Evolutionary conservation across 2,797 vertebrate species (phyloP), one percentile per base, ranked within the genome.

Genomic region (Halcyon chelicuti): DNA sequence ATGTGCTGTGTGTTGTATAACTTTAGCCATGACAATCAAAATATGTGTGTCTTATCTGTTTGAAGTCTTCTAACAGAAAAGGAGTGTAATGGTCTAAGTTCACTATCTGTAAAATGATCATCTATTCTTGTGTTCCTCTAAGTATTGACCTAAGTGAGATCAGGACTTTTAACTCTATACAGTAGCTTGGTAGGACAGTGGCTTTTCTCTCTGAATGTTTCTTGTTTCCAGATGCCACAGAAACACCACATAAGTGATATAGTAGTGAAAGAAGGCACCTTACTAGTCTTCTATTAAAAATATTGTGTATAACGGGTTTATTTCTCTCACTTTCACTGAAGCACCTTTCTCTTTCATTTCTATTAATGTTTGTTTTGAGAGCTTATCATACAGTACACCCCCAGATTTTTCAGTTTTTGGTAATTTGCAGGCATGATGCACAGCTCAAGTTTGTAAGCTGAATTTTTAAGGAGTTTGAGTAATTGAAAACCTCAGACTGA

Each of bases 11-110:
- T 93, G 51, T 81, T 84, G 55, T 75, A 39, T 86, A 86, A 79
- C 57, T 54, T 93, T 61, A 94, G 93, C 92, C 9, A 31, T 85
- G 97, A 97, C 97, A 98, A 94, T 98, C 97, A 96, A 58, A 82
- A 28, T 17, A 89, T 42, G 28, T 62, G 14, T 83, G 33, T 86
- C 31, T 62, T 80, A 39, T 9, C 46, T 95, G 60, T 90, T 74
- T 47, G 10, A 3, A 71, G 61, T 52, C 58, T 57, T 71, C 5
- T 62, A 31, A 63, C 70, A 65, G 44, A 57, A 40, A 74, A 73
- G 47, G 55, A 31, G 16, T 26, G 6, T 67, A 46, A 42, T 31
- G 15, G 35, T 76, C 52, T 71, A 46, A 47, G 51, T 61, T 83
- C 61, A 71, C 75, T 42, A 25, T 62, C 39, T 71, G 29, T 46